Base-by-base conservation (phyloP, 2,797 vertebrate genomes). In the Notamacropus eugenii region DNA sequence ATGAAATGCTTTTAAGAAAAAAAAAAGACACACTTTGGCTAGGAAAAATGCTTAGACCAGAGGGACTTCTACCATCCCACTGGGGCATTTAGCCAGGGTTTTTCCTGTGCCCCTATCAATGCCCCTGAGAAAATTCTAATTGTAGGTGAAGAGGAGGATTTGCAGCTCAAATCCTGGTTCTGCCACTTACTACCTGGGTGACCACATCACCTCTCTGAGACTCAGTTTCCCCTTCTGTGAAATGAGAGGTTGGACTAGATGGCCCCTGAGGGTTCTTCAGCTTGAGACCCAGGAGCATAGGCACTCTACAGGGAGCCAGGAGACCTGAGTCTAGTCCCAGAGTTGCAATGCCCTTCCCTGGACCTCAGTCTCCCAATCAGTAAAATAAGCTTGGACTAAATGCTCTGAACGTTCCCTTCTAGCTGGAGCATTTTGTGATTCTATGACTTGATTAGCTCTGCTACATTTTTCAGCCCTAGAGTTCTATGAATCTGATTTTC, bases 1-100 rank as follows among this genome's bases (percentile, higher is more conserved):
- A 50, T 50, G 74, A 87, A 87, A 87, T 87, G 74, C 74, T 87
- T 87, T 87, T 87, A 87, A 87, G 74, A 46, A 87, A 87, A 87
- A 82, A 74, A 87, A 46, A 46, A 46, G 8, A 24, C 74, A 87
- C 40, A 87, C 40, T 87, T 46, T 87, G 74, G 40, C 74, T 87
- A 40, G 40, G 40, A 87, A 87, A 87, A 87, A 46, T 87, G 40
- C 40, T 87, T 87, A 87, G 74, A 87, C 22, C 74, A 87, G 74
- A 87, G 74, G 74, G 74, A 87, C 40, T 1, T 24, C 74, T 46
- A 87, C 74, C 40, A 50, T 87, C 74, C 40, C 74, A 87, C 40
- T 87, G 74, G 74, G 40, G 74, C 74, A 87, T 46, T 87, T 50
- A 87, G 74, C 74, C 74, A 46, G 74, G 34, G 31, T 87, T 87